Base-by-base conservation (phyloP, 1,140 invertebrate species). In the Hirudo medicinalis region DNA sequence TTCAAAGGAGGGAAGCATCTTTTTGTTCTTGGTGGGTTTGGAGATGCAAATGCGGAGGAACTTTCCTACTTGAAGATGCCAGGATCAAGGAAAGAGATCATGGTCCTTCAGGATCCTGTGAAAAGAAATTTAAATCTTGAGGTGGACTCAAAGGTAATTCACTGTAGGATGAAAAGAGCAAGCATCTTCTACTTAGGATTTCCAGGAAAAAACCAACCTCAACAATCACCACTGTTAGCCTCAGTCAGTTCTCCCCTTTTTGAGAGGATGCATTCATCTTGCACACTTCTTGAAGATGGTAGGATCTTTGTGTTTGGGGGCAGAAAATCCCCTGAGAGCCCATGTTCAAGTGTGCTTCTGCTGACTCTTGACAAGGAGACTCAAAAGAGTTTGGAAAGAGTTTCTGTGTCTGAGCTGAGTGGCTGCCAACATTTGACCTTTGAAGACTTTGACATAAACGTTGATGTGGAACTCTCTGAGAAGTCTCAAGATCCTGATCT, bases 261-360 rank as follows among this genome's bases (percentile, higher is more conserved):
- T 27, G 73, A 76, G 69, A 69, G 74, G 55, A 74, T 77, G 72
- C 74, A 72, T 68, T 75, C 76, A 67, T 57, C 74, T 2, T 60
- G 60, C 17, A 73, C 69, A 17, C 40, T 72, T 19, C 36, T 75
- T 20, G n/a, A 22, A 29, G 15, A 63, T 63, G 32, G 60, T 11
- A 71, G 27, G 54, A 54, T 78, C 32, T 36, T 81, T 29, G 66
- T 80, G 22, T 77, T 78, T 75, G 80, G 80, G 60, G 80, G 80
- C 2, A 71, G 79, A 19, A 76, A 76, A 17, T 74, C 75, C 49
- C 76, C 76, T 8, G 71, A 72, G 15, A 75, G 72, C 17, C 60
- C 74, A 20, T 72, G 22, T 57, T 53, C 54, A 6, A 66, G 74
- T 60, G 57, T 74, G 25, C 17, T 60, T 25, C 54, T 54, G n/a